Conservation (phyloP, 2,797 vertebrate genomes). For the Periparus ater region DNA sequence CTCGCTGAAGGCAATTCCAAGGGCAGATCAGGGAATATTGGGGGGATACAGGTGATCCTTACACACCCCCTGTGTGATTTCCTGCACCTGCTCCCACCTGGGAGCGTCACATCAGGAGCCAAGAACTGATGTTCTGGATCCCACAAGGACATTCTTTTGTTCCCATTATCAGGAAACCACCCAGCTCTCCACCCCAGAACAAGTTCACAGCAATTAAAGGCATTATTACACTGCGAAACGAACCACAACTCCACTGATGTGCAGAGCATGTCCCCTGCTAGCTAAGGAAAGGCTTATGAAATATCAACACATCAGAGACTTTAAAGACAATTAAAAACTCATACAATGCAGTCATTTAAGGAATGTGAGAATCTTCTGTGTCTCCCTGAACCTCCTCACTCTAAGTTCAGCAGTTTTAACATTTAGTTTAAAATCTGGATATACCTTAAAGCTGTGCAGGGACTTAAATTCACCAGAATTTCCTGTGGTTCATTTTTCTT, state of each 20-base stretch:
- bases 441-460: neutral
- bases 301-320: neutral
- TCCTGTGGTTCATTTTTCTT: neutral
- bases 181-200: neutral
- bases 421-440: neutral
- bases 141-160: neutral
- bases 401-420: neutral
- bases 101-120: neutral
- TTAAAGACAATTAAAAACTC: neutral
- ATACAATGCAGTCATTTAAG: neutral
- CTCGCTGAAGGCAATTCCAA: neutral
- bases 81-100: neutral
- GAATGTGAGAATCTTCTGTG: neutral
- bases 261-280: neutral
- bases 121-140: neutral
- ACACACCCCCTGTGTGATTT: accelerated
- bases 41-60: neutral
- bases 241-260: neutral
- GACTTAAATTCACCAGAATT: neutral
- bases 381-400: neutral
- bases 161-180: neutral
- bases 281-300: neutral
- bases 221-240: neutral
- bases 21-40: neutral
- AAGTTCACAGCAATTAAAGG: neutral